Conservation (phyloP, 2,113 vertebrate species). For the Esox niger region DNA sequence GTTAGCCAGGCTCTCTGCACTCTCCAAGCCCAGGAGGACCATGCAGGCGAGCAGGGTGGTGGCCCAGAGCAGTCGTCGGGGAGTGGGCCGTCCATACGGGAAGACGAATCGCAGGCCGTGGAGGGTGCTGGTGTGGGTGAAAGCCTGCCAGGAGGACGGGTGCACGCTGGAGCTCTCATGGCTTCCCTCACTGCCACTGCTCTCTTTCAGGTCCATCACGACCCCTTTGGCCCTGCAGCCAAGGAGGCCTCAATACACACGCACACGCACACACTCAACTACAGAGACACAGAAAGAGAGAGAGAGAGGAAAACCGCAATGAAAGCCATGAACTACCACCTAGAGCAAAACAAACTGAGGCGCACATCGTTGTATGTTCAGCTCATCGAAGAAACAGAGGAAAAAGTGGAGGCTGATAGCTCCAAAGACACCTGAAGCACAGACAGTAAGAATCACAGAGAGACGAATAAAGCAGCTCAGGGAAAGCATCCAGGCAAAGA, state of each 20-base stretch:
- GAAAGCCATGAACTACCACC: no score
- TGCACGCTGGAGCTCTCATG: slow-evolving; percentile 78
- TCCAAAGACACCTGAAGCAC: neutral
- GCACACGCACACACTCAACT: slow-evolving; percentile 26
- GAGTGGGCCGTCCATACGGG: slow-evolving; percentile 80
- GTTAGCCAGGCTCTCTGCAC: slow-evolving; percentile 88
- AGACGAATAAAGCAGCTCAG: neutral
- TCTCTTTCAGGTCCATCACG: slow-evolving; percentile 93
- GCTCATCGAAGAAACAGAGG: neutral
- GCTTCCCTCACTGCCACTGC: slow-evolving; percentile 84
- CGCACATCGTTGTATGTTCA: neutral
- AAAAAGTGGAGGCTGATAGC: slow-evolving; percentile 12
- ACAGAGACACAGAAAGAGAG: no score
- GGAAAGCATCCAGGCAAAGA: neutral
- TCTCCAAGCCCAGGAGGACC: slow-evolving; percentile 88
- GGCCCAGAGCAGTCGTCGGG: slow-evolving; percentile 90
- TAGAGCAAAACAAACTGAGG: no score
- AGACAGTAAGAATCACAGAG: neutral
- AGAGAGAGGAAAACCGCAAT: no score
- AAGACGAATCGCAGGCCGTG: slow-evolving; percentile 94
- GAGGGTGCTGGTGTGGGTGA: slow-evolving; percentile 88
- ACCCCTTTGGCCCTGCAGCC: slow-evolving; percentile 50
- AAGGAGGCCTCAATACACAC: slow-evolving; percentile 38
- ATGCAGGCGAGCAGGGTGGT: slow-evolving; percentile 85
- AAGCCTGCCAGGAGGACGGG: slow-evolving; percentile 89